Evolutionary conservation across 2,888 invertebrate species (phyloP).

Genomic region (Carabus problematicus): DNA sequence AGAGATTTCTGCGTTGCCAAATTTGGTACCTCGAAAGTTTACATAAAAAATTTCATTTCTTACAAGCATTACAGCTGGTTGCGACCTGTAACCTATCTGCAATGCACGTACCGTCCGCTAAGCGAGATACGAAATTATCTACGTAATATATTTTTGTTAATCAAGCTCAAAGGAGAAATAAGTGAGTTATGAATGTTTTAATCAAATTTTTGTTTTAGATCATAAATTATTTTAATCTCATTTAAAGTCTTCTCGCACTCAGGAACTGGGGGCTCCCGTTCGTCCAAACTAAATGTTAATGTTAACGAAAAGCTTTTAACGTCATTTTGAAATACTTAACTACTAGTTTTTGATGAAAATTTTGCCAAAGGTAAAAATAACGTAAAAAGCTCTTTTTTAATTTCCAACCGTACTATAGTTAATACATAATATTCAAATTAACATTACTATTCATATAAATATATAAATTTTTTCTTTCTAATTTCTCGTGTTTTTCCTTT

Average conservation of each 20-base stretch:
- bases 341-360: conserved; percentile 31
- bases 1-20: too few relatives aligned
- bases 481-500: too few relatives aligned
- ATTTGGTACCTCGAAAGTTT: too few relatives aligned
- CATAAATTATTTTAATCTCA: conserved; percentile 37
- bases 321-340: conserved; percentile 25
- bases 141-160: background rate
- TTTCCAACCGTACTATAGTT: background rate
- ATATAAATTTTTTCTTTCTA: too few relatives aligned
- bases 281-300: conserved; percentile 23
- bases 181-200: conserved; percentile 23
- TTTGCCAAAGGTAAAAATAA: conserved; percentile 23
- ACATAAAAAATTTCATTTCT: too few relatives aligned
- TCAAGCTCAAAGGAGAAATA: conserved; percentile 20
- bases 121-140: background rate
- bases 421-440: background rate
- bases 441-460: too few relatives aligned
- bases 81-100: too few relatives aligned
- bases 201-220: conserved; percentile 25
- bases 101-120: too few relatives aligned
- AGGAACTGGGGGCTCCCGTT: background rate
- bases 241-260: conserved; percentile 18
- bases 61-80: too few relatives aligned
- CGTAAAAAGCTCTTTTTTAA: conserved; percentile 17
- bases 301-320: conserved; percentile 18